A percentile compares a stretch with the other conserved stretches of the same genome.
phyloP scores from a whole-genome alignment of 1,140 invertebrate species.

The Cotesia vestalis region DNA sequence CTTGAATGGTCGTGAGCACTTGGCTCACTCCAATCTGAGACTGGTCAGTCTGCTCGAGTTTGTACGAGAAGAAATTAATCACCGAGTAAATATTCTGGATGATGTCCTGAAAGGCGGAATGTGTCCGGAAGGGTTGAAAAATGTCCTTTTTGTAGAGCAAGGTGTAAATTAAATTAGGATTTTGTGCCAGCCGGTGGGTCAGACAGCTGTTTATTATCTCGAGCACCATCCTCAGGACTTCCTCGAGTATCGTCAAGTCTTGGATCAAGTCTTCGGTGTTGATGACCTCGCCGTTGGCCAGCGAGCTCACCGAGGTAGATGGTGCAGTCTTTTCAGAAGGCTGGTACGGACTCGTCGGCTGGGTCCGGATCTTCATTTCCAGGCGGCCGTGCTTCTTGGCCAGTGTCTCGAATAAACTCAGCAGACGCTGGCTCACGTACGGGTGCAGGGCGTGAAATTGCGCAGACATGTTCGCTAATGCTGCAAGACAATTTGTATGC shows the following conservation, averaged over 20 bases:
- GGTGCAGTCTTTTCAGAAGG: no score
- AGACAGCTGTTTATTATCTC: slow-evolving; percentile 96
- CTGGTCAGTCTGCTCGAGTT: slow-evolving; percentile 74
- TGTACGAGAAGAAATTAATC: slow-evolving; percentile 85
- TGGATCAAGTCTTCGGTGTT: slow-evolving; percentile 69
- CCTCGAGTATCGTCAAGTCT: slow-evolving; percentile 94
- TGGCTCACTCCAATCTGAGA: slow-evolving; percentile 82
- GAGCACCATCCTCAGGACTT: slow-evolving; percentile 94
- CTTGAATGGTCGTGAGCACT: slow-evolving; percentile 86
- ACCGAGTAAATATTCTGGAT: slow-evolving; percentile 96
- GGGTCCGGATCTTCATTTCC: slow-evolving; percentile 62
- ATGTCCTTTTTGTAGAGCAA: slow-evolving; percentile 92
- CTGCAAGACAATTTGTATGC: slow-evolving; percentile 96
- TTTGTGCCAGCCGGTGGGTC: slow-evolving; percentile 86
- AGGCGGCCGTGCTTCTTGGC: slow-evolving; percentile 80
- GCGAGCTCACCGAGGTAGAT: no score
- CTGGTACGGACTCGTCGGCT: slow-evolving; percentile 27
- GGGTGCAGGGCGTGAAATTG: slow-evolving; percentile 94
- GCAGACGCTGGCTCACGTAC: slow-evolving; percentile 93
- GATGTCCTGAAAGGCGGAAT: slow-evolving; percentile 93
- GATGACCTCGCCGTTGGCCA: slow-evolving; percentile 46
- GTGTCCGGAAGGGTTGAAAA: slow-evolving; percentile 86
- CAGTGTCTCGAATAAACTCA: slow-evolving; percentile 88
- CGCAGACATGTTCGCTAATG: slow-evolving; percentile 96
- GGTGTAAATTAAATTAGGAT: slow-evolving; percentile 95